Evolutionary conservation across 1,140 invertebrate species (phyloP), one percentile per base, ranked within the genome.

Genomic region (Coenobita brevimanus): DNA sequence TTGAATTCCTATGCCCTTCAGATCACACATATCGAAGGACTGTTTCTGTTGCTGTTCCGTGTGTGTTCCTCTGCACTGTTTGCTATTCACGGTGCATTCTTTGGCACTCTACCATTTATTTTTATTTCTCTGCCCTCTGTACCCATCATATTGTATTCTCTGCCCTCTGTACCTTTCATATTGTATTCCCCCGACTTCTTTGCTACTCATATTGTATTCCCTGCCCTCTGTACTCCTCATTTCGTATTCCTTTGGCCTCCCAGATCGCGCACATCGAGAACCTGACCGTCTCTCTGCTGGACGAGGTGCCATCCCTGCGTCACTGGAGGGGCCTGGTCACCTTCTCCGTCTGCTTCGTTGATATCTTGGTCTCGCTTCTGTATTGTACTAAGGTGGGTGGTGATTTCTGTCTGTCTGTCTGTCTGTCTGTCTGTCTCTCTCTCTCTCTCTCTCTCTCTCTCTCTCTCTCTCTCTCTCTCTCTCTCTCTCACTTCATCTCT

Each of bases 251-350:
- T n/a, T n/a, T n/a, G n/a, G n/a, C 69, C 21, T 27, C 64, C 0
- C 73, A 85, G 82, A 75, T 85, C 33, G 82, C 57, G 2, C 71
- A 78, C 73, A 73, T 85, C 10, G 82, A 85, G 54, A 85, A 36
- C 3, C 43, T 54, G 0, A 62, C 71, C 0, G 38, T 43, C 54
- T 71, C 71, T 3, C 8, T 85, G 0, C 54, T 73, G 30, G 71
- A 76, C 73, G 54, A 85, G 57, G 62, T 64, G 6, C 82, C 73
- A 17, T 38, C 27, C 15, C 46, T 43, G 17, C 21, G 82, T 4
- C 6, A 24, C 13, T n/a, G 43, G 24, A 54, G 82, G 21, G 60
- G 82, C 41, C 21, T 60, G 0, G 57, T 85, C 43, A 85, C 82
- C 54, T 62, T 78, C 38, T 10, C 21, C 17, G 57, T 85, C 0